Evolutionary conservation across 2,113 vertebrate species (phyloP), one percentile per base, ranked within the genome.

Genomic region (Brachirus orientalis): DNA sequence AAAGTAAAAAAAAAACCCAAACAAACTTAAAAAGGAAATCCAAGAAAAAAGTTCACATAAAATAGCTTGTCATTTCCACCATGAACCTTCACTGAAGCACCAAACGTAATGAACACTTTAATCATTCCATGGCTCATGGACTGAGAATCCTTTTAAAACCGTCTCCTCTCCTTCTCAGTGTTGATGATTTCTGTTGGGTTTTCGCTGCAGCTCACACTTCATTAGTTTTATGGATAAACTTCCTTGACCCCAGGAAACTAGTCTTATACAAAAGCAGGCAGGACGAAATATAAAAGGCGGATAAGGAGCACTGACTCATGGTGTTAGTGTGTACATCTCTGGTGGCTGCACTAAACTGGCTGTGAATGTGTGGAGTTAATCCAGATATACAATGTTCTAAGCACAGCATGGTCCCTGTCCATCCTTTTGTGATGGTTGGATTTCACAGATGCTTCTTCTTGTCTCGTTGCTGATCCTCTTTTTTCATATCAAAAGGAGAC

Each of bases 381-480:
- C 84, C 69, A 56, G 62, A 36, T 35, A 83, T 67, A 48, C 71
- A 88, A 86, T 87, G 46, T 77, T 59, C 60, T 55, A 9, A 18
- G 58, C 79, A 52, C 84, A 62, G 73, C 72, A n/a, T 76, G 87
- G 43, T 43, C 16, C 36, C 51, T 35, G 18, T 58, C 57, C 61
- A 59, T 54, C 69, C 67, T 65, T 88, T 79, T 80, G 50, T 83
- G 50, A 12, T 36, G 35, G 13, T 47, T 56, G 43, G 73, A 52
- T 1, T 75, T 78, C 46, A 52, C 14, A 54, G 48, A 62, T 35
- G 0, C 20, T 50, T 43, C 61, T 41, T 46, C 14, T 17, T 44
- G 54, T 75, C 14, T 36, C 28, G 40, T 35, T 10, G 1, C 1
- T 19, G 33, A 10, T 74, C 47, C 33, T 55, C 56, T 46, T 62